These are phyloP conservation scores for Cryptophagus acutangulus DNA, from an alignment of 2,888 invertebrate species.

Conservation along the genomic window DNA sequence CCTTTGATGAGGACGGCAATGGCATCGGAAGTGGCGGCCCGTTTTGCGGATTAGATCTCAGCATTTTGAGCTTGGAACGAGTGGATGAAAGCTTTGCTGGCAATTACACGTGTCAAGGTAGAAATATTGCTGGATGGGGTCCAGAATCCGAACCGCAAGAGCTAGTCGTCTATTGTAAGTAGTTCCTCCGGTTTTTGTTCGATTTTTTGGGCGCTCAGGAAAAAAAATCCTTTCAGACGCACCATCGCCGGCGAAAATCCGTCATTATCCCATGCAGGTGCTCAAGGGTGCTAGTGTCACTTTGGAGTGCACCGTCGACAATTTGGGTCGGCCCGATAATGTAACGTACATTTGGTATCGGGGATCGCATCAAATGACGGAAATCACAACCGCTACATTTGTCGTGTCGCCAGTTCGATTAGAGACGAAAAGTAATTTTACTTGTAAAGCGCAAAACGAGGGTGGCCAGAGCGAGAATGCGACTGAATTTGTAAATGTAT, in stretches of 20 bases:
- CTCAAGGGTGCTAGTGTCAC: conserved; percentile 78
- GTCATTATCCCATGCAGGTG: conserved; percentile 68
- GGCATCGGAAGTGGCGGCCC: conserved; percentile 51
- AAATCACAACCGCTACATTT: conserved; percentile 71
- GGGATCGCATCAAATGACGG: conserved; percentile 67
- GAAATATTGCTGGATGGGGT: conserved; percentile 87
- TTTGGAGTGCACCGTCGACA: conserved; percentile 78
- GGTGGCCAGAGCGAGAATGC: conserved; percentile 74
- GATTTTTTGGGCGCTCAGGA: too few relatives aligned
- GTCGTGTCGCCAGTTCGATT: conserved; percentile 78
- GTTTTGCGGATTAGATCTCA: conserved; percentile 82
- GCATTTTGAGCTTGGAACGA: conserved; percentile 75
- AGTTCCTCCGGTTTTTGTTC: too few relatives aligned
- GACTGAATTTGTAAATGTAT: conserved; percentile 65
- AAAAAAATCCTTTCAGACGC: too few relatives aligned
- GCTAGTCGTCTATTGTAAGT: conserved; percentile 76
- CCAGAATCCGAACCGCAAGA: conserved; percentile 70
- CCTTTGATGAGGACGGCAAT: conserved; percentile 41
- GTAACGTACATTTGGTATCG: conserved; percentile 75
- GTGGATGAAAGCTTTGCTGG: conserved; percentile 88
- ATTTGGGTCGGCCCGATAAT: conserved; percentile 75
- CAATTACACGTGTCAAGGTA: conserved; percentile 89
- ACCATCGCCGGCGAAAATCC: conserved; percentile 75
- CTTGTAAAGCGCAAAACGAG: conserved; percentile 80
- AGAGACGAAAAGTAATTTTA: conserved; percentile 83